Percentiles rank a stretch among this genome's conserved stretches.
Conservation (phyloP, 2,113 vertebrate species). For the Reinhardtius hippoglossoides region DNA sequence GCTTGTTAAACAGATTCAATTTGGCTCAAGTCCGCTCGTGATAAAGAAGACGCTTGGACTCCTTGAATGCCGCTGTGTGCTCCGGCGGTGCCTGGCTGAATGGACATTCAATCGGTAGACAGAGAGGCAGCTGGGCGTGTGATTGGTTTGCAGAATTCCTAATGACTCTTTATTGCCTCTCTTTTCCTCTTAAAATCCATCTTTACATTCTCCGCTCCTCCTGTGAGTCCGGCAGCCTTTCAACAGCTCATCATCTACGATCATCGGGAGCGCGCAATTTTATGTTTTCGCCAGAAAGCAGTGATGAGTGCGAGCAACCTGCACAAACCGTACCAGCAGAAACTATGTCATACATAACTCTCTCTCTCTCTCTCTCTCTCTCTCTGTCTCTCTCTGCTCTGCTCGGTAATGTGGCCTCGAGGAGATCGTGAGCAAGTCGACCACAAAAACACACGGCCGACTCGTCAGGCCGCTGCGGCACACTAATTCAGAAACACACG, state of each 20-base stretch:
- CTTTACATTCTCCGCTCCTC: background rate
- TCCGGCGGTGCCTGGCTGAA: constrained; percentile 18
- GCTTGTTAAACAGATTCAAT: constrained; percentile 57
- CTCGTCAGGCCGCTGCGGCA: constrained; percentile 8
- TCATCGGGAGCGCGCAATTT: background rate
- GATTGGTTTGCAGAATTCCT: background rate
- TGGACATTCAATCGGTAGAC: constrained; percentile 2
- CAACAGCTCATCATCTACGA: background rate
- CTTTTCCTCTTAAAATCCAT: background rate
- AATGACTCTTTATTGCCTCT: constrained; percentile 1
- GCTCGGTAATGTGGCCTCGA: constrained; percentile 50
- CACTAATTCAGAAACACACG: constrained; percentile 37
- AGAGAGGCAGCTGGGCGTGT: constrained; percentile 5
- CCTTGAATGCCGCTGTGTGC: constrained; percentile 43
- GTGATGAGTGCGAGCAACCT: background rate
- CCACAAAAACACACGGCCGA: constrained; percentile 44
- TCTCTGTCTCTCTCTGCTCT: background rate
- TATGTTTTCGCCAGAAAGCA: background rate
- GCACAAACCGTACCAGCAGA: constrained; percentile 38
- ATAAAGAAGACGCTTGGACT: constrained; percentile 57
- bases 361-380: no score
- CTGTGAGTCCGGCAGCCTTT: background rate
- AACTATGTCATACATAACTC: constrained; percentile 39
- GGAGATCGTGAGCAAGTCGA: constrained; percentile 44
- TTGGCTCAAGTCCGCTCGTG: constrained; percentile 49